Conservation (phyloP, 1,140 invertebrate species). For the Microplitis demolitor region DNA sequence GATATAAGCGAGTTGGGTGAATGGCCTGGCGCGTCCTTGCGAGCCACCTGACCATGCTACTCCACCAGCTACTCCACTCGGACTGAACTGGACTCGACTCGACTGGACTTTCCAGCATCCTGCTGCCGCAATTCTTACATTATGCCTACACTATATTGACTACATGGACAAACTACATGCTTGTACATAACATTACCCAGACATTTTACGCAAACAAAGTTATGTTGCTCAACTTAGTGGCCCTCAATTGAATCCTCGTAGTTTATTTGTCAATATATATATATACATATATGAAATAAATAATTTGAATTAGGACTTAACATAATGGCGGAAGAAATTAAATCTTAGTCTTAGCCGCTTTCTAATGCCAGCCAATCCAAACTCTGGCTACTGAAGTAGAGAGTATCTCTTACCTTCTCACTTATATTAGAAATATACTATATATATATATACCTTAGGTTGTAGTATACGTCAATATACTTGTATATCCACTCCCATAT, state of each 20-base stretch:
- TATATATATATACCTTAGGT: no score
- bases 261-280: not conserved
- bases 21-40: slow-evolving; percentile 63
- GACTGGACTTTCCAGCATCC: slow-evolving; percentile 50
- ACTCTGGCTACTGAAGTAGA: not conserved
- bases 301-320: not conserved
- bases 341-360: not conserved
- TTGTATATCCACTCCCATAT: no score
- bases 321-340: not conserved
- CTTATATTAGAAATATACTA: no score
- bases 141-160: not conserved
- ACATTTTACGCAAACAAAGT: no score
- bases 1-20: slow-evolving; percentile 53
- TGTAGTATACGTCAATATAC: no score
- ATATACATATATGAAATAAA: not conserved
- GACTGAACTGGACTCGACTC: no score
- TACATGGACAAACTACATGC: not conserved
- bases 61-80: slow-evolving; percentile 54
- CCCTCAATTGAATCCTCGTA: slow-evolving; percentile 25
- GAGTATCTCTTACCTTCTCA: no score
- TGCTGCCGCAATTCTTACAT: slow-evolving; percentile 27
- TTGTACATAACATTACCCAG: no score
- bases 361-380: not conserved
- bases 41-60: slow-evolving; percentile 62
- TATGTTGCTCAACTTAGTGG: not conserved